Conservation (phyloP, 2,797 vertebrate genomes). For the Scarus forsteni region DNA sequence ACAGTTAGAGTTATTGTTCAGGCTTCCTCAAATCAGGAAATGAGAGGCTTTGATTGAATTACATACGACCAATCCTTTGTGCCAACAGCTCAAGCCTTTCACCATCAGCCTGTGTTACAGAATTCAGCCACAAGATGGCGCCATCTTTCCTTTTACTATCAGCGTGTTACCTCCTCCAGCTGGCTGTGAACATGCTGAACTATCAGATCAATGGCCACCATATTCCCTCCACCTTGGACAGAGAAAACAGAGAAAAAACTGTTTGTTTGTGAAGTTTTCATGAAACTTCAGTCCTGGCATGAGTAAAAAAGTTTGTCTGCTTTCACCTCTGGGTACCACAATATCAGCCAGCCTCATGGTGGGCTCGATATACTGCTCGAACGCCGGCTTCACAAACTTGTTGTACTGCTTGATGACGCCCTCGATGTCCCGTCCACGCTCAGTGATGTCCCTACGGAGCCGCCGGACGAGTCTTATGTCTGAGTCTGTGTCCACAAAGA, state of each 20-base stretch:
- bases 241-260: not conserved
- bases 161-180: constrained; percentile 88
- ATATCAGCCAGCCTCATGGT: constrained; percentile 94
- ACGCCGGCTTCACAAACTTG: constrained; percentile 94
- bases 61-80: not conserved
- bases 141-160: constrained; percentile 24
- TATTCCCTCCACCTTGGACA: constrained; percentile 88
- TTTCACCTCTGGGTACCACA: constrained; percentile 91
- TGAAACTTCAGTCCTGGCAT: no score
- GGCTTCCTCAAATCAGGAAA: no score
- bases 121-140: constrained; percentile 63
- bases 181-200: constrained; percentile 96
- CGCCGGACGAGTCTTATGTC: constrained; percentile 92
- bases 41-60: no score
- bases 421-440: constrained; percentile 92
- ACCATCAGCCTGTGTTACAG: constrained; percentile 5
- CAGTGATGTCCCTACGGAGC: constrained; percentile 91
- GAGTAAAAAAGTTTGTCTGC: not conserved
- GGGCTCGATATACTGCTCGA: constrained; percentile 94
- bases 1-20: no score
- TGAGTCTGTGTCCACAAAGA: constrained; percentile 94
- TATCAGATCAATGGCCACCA: constrained; percentile 92
- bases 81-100: not conserved
- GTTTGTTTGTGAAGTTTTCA: no score
- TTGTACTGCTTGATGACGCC: constrained; percentile 95